Evolutionary conservation across 2,797 vertebrate genomes (phyloP).

Genomic region (Pangasius djambal): DNA sequence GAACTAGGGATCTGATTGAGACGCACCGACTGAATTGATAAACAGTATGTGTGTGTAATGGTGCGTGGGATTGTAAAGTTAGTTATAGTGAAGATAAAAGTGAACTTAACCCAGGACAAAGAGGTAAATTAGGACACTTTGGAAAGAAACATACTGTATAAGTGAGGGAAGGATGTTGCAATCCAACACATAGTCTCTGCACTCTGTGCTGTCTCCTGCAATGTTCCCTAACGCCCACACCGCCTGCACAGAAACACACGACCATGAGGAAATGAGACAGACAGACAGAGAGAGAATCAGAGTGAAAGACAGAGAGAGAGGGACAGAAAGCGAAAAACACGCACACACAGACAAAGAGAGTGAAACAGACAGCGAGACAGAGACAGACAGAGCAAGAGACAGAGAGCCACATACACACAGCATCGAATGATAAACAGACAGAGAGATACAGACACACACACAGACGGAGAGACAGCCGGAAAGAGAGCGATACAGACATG

Average conservation of each 20-base stretch:
- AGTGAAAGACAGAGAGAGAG: neutral
- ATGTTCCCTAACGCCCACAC: constrained; percentile 98
- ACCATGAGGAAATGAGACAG: neutral
- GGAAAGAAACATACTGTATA: constrained; percentile 56
- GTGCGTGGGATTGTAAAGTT: neutral
- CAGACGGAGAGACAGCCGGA: too few relatives aligned
- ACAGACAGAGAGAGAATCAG: neutral
- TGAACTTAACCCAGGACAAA: neutral
- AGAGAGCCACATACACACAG: neutral
- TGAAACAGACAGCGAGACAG: neutral
- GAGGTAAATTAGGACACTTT: neutral
- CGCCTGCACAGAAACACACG: constrained; percentile 76
- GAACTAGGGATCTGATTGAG: too few relatives aligned
- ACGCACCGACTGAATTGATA: too few relatives aligned
- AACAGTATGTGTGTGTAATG: neutral
- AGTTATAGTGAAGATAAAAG: neutral
- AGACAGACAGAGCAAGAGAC: neutral
- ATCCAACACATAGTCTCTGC: constrained; percentile 95
- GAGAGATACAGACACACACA: neutral
- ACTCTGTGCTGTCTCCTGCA: constrained; percentile 96
- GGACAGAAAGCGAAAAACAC: neutral
- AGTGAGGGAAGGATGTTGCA: constrained; percentile 94
- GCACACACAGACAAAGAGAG: neutral
- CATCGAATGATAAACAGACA: neutral
- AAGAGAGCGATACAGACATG: too few relatives aligned